phyloP scores from a whole-genome alignment of 2,797 vertebrate species.

The Mormyrops attenuatus region DNA sequence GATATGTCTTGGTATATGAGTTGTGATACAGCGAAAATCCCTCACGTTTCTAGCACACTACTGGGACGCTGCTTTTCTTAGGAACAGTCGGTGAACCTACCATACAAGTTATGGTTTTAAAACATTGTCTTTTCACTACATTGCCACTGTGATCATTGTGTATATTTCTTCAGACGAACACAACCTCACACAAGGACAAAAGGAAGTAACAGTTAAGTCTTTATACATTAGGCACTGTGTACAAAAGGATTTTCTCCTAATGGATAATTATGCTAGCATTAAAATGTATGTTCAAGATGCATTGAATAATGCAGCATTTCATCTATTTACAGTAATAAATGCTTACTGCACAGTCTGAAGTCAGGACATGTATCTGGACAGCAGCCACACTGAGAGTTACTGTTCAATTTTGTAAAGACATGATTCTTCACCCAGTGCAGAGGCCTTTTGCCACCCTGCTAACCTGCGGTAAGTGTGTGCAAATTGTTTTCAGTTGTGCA shows the following conservation, averaged over 20 bases:
- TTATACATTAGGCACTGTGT: slow-evolving; percentile 8
- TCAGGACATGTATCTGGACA: neutral
- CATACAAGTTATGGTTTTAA: slow-evolving; percentile 26
- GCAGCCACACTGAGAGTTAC: neutral
- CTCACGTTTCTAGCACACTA: neutral
- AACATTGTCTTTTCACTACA: slow-evolving; percentile 26
- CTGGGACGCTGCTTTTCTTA: neutral
- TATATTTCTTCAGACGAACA: slow-evolving; percentile 36
- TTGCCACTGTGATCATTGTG: slow-evolving; percentile 13
- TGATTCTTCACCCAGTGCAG: neutral
- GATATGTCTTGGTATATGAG: neutral
- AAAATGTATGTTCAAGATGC: slow-evolving; percentile 12
- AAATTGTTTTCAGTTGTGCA: neutral
- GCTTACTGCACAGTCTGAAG: slow-evolving; percentile 6
- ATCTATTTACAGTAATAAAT: slow-evolving; percentile 18
- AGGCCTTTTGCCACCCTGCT: neutral
- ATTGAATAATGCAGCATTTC: slow-evolving; percentile 11
- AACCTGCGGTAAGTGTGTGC: neutral
- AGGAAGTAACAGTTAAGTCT: slow-evolving; percentile 2
- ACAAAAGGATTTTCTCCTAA: slow-evolving; percentile 11
- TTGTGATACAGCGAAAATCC: slow-evolving; percentile 6
- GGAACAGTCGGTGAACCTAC: slow-evolving; percentile 22
- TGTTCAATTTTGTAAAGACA: neutral
- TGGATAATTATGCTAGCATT: neutral
- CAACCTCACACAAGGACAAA: slow-evolving; percentile 7